Base-by-base conservation (phyloP, 1,140 invertebrate species). In the Leptopilina clavipes region DNA sequence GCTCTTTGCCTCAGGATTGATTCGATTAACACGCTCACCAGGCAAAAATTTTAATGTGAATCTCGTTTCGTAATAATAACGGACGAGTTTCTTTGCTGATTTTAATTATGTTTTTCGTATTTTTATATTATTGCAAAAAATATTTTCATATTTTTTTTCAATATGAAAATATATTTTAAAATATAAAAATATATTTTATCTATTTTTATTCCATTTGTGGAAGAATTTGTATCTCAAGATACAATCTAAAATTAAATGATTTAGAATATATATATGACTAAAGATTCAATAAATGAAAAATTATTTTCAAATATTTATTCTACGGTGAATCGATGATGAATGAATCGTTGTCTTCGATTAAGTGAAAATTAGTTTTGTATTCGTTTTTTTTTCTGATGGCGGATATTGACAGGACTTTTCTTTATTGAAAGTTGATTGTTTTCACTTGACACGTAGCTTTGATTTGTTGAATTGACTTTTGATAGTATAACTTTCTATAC, bases 401-500 rank as follows among this genome's bases (percentile, higher is more conserved):
- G 0, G 37, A 40, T 40, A 40, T 40, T 40, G 19, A 59, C 0
- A 14, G 25, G 25, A 65, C 25, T 31, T 65, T 65, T 65, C 12
- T 65, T 65, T 65, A 65, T 65, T 22, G 59, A 65, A 65, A 65
- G 59, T 65, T 31, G 25, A 65, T 65, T 65, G 22, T 65, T 65
- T 65, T 65, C 59, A 65, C 59, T 22, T 65, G 59, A 65, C 59
- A 65, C 59, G 59, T 65, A n/a, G 22, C 25, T 1, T 31, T 37
- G 14, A 5, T 12, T 31, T 31, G 22, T 65, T 14, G 59, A n/a
- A 65, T 31, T 14, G 59, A 65, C 14, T 65, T 25, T 12, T 31
- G 78, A 81, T 79, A 81, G 71, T 31, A 31, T 31, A 79, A 79
- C 82, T 83, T 83, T 83, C 82, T 40, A 40, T 40, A 77, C 79